Evolutionary conservation across 2,888 invertebrate genomes (phyloP), one percentile per base, ranked within the genome.

Genomic region (Encarsia formosa): DNA sequence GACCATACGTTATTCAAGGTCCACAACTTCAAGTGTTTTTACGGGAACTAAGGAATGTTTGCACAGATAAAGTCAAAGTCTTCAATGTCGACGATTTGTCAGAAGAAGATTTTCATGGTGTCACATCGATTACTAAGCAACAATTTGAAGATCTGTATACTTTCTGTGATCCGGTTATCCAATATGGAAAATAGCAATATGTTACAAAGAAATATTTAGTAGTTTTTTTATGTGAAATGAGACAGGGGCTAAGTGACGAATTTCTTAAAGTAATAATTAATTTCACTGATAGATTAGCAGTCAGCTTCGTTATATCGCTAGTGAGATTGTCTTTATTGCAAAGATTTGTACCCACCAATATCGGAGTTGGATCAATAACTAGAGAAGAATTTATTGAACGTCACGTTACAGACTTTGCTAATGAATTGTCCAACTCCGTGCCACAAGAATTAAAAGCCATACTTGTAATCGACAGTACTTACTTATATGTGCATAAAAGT

Each of bases 361-460:
- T 59, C 20, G 57, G 57, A 38, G 26, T 59, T 40, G 19, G 49
- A 11, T 39, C 56, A 13, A 54, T 59, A 13, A 59, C 49, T 18
- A 35, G 55, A 32, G 29, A 50, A 20, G n/a, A 47, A 4, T 55
- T 24, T 38, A 53, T 58, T 37, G 34, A 37, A 29, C 24, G 26
- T 20, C 57, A 57, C 18, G 49, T 58, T 1, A 53, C 44, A 3
- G 37, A 49, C n/a, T 54, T 54, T 31, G 40, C 46, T 2, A 54
- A 55, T 26, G n/a, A 13, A n/a, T 31, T 45, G 13, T 45, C 49
- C 20, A 51, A 54, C 22, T 32, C 48, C 6, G 11, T 32, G 19
- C 39, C 44, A 6, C 11, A 35, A 9, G 18, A 22, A 11, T 15
- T 16, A 13, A 23, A 11, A 23, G 45, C 18, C 8, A 51, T 49